Evolutionary conservation across 2,113 vertebrate species (phyloP).

Genomic region (Spea multiplicata): DNA sequence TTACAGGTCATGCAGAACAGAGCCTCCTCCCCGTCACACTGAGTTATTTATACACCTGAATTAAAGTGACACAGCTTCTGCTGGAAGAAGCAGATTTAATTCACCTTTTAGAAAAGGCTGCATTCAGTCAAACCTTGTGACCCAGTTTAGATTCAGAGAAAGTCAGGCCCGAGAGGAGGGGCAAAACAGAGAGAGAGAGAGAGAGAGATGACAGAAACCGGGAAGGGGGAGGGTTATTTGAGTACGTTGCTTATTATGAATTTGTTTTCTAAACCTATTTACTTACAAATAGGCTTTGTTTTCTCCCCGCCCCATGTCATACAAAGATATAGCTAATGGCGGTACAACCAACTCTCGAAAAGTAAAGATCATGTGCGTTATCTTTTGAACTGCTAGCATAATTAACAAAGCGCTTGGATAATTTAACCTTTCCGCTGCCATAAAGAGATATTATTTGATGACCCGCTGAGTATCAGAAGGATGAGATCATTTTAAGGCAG

Average conservation of each 20-base stretch:
- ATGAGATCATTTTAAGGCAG: too few relatives aligned
- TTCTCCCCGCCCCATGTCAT: neutral
- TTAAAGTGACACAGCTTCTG: constrained; percentile 63
- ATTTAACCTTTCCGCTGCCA: too few relatives aligned
- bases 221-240: constrained; percentile 9
- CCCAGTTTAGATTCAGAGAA: constrained; percentile 52
- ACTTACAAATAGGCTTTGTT: neutral
- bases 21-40: constrained; percentile 57
- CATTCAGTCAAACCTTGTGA: constrained; percentile 57
- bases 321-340: too few relatives aligned
- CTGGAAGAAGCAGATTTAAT: constrained; percentile 54
- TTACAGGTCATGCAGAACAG: constrained; percentile 69
- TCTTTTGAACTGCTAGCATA: too few relatives aligned
- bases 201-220: constrained; percentile 22
- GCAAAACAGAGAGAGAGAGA: constrained; percentile 13
- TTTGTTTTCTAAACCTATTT: neutral
- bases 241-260: neutral
- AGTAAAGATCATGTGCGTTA: too few relatives aligned
- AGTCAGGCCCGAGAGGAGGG: constrained; percentile 41
- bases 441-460: too few relatives aligned
- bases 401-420: too few relatives aligned
- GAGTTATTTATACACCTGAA: constrained; percentile 67
- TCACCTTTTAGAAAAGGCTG: constrained; percentile 55
- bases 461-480: too few relatives aligned
- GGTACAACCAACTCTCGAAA: too few relatives aligned